These are phyloP conservation scores for Metaphire vulgaris DNA, from an alignment of 1,140 invertebrate genomes.

Conservation along the genomic window DNA sequence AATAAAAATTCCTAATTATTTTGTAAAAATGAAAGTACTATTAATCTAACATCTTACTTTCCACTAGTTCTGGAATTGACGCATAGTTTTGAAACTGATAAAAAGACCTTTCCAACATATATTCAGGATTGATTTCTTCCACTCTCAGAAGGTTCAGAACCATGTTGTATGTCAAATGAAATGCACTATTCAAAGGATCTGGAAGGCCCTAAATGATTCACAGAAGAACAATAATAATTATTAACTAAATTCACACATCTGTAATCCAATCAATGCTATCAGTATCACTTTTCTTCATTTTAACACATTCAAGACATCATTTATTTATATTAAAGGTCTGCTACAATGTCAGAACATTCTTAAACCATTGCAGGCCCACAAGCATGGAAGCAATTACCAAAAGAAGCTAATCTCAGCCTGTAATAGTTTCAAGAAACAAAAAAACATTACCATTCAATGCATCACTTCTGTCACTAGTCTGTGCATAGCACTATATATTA, in stretches of 20 bases:
- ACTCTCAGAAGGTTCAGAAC: slow-evolving; percentile 90
- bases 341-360: no score
- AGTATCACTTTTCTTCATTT: background rate
- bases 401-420: no score
- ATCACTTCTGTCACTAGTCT: no score
- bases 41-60: no score
- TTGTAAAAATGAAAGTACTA: no score
- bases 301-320: background rate
- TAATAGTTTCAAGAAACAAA: no score
- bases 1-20: no score
- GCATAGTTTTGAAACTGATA: slow-evolving; percentile 99
- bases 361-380: no score
- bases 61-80: slow-evolving; percentile 77
- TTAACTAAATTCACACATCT: slow-evolving; percentile 16
- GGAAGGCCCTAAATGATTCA: slow-evolving; percentile 62
- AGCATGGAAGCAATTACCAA: no score
- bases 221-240: slow-evolving; percentile 9
- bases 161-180: slow-evolving; percentile 99
- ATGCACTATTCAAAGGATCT: slow-evolving; percentile 96
- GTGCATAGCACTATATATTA: no score
- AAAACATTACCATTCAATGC: no score
- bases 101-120: slow-evolving; percentile 97
- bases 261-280: no score
- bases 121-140: slow-evolving; percentile 99
- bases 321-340: background rate